A percentile compares a stretch with the other conserved stretches of the same genome.
Conservation (phyloP, 2,113 vertebrate genomes). For the Garra rufa region DNA sequence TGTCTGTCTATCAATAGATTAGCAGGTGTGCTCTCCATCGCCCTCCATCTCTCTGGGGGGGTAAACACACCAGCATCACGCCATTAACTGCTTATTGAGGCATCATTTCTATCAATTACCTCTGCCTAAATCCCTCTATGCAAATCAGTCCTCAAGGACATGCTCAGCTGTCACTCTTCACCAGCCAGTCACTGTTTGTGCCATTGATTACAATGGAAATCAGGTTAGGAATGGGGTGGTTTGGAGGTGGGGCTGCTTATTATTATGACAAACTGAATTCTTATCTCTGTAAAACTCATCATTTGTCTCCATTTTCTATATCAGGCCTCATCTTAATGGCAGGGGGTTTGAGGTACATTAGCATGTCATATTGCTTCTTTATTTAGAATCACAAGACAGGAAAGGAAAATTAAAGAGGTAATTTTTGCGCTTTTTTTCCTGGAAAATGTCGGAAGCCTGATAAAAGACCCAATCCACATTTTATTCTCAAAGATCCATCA, state of each 20-base stretch:
- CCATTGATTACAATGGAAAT: conserved; percentile 33
- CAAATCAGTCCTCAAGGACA: conserved; percentile 41
- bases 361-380: not conserved
- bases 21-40: conserved; percentile 26
- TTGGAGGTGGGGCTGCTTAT: not conserved
- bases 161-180: conserved; percentile 33
- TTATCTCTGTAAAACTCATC: not conserved
- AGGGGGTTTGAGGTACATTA: not conserved
- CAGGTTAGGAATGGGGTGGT: not conserved
- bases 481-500: not conserved
- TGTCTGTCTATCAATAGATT: conserved; percentile 24
- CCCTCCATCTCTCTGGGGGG: conserved; percentile 28
- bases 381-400: conserved; percentile 14
- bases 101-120: conserved; percentile 45
- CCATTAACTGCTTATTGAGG: conserved; percentile 40
- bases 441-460: not conserved
- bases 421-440: too few relatives aligned
- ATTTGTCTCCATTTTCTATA: conserved; percentile 35
- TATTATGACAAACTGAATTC: conserved; percentile 25
- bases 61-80: not conserved
- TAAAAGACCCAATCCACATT: not conserved
- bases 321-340: not conserved
- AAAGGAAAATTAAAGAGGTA: not conserved
- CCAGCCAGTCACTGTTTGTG: conserved; percentile 18
- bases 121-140: conserved; percentile 33